Evolutionary conservation across 2,113 vertebrate species (phyloP).

Genomic region (Solenodon paradoxus): DNA sequence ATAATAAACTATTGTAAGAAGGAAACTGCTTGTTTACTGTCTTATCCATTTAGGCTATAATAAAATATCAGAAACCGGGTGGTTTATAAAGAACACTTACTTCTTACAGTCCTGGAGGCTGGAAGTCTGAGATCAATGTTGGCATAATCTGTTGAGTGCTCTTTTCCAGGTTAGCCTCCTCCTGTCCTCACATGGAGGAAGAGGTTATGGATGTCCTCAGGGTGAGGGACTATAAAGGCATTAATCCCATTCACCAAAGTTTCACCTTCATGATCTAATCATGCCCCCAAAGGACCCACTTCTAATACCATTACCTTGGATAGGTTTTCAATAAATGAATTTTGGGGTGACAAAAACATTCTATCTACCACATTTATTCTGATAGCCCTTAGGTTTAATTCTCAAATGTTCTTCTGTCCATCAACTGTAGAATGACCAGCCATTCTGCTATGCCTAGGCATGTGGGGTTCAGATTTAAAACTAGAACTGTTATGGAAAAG

Average conservation of each 20-base stretch:
- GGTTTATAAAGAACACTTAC: not conserved
- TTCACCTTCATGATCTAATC: not conserved
- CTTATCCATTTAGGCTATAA: not conserved
- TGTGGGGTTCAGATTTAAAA: not conserved
- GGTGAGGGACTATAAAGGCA: not conserved
- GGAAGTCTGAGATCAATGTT: too few relatives aligned
- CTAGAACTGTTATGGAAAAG: not conserved
- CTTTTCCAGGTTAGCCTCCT: not conserved
- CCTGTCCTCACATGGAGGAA: too few relatives aligned
- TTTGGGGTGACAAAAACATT: not conserved
- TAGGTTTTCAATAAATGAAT: not conserved
- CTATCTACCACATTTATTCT: not conserved
- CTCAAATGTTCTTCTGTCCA: not conserved
- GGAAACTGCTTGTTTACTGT: not conserved
- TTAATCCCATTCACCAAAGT: too few relatives aligned
- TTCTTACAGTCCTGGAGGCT: too few relatives aligned
- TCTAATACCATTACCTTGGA: not conserved
- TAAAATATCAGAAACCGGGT: not conserved
- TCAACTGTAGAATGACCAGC: not conserved
- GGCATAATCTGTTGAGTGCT: accelerated
- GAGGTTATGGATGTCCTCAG: not conserved
- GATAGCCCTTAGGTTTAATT: not conserved
- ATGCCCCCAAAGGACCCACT: not conserved
- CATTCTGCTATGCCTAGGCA: not conserved
- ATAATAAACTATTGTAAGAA: not conserved